Conservation (phyloP, 2,888 invertebrate genomes). For the Eupithecia pulchellata region DNA sequence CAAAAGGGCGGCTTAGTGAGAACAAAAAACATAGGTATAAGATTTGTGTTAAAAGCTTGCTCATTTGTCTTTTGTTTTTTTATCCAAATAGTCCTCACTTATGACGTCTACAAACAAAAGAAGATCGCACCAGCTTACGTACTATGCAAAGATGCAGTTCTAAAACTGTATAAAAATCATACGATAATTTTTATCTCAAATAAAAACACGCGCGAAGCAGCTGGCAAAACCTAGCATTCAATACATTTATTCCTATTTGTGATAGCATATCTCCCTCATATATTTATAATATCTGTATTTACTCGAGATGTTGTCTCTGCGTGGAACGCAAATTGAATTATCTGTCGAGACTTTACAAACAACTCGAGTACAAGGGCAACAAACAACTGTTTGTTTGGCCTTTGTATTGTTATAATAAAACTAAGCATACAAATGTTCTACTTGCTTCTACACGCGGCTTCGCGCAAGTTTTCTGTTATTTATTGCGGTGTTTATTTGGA, state of each 20-base stretch:
- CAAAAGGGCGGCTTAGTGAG: neutral
- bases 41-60: too few relatives aligned
- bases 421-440: neutral
- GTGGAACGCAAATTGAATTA: constrained; percentile 10
- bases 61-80: too few relatives aligned
- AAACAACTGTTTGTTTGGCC: constrained; percentile 4
- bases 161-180: too few relatives aligned
- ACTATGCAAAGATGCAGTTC: too few relatives aligned
- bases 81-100: too few relatives aligned
- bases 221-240: neutral
- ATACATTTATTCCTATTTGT: neutral
- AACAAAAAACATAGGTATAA: neutral
- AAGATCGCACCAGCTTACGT: too few relatives aligned
- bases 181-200: too few relatives aligned
- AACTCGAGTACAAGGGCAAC: constrained; percentile 4
- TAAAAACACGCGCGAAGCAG: neutral
- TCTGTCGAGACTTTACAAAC: constrained; percentile 12
- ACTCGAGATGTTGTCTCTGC: neutral
- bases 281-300: neutral
- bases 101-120: too few relatives aligned
- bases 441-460: neutral
- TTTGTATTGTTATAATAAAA: neutral
- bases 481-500: too few relatives aligned
- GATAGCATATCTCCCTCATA: neutral
- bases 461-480: too few relatives aligned